Conservation (phyloP, 2,888 invertebrate species). For the Teleiodes luculella region DNA sequence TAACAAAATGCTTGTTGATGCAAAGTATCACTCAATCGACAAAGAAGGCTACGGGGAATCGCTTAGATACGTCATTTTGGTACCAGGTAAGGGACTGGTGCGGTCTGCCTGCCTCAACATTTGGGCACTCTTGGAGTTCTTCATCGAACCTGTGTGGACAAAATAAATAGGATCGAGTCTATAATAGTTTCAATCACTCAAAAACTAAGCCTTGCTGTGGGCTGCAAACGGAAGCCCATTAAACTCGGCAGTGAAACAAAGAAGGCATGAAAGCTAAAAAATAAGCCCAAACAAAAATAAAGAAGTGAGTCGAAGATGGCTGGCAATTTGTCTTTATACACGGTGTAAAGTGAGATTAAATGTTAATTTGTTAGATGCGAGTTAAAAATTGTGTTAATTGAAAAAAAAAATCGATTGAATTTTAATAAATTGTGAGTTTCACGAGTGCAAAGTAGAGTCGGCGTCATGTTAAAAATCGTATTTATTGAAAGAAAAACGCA, state of each 20-base stretch:
- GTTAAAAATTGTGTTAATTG: slow-evolving; percentile 32
- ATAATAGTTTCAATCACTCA: slow-evolving; percentile 47
- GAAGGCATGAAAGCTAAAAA: slow-evolving; percentile 32
- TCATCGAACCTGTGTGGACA: slow-evolving; percentile 81
- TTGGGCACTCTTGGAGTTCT: slow-evolving; percentile 83
- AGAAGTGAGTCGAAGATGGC: slow-evolving; percentile 25
- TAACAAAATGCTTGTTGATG: slow-evolving; percentile 54
- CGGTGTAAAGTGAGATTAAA: slow-evolving; percentile 35
- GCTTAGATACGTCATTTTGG: slow-evolving; percentile 60
- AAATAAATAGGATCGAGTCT: slow-evolving; percentile 68
- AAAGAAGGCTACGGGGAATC: slow-evolving; percentile 64
- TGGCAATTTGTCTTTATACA: slow-evolving; percentile 12
- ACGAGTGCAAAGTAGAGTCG: slow-evolving; percentile 45
- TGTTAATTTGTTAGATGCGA: slow-evolving; percentile 30
- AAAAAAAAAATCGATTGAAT: slow-evolving; percentile 35
- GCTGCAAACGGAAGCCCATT: slow-evolving; percentile 32
- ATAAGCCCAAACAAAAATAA: slow-evolving; percentile 46
- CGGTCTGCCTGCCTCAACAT: slow-evolving; percentile 81
- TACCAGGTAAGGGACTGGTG: slow-evolving; percentile 81
- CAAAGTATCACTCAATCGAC: slow-evolving; percentile 49
- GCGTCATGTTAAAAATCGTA: slow-evolving; percentile 30
- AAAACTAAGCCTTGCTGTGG: slow-evolving; percentile 35
- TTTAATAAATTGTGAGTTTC: slow-evolving; percentile 26
- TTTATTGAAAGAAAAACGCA: slow-evolving; percentile 57
- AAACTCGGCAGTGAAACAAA: slow-evolving; percentile 30